Conservation (phyloP, 2,113 vertebrate species). For the Azemiops feae region DNA sequence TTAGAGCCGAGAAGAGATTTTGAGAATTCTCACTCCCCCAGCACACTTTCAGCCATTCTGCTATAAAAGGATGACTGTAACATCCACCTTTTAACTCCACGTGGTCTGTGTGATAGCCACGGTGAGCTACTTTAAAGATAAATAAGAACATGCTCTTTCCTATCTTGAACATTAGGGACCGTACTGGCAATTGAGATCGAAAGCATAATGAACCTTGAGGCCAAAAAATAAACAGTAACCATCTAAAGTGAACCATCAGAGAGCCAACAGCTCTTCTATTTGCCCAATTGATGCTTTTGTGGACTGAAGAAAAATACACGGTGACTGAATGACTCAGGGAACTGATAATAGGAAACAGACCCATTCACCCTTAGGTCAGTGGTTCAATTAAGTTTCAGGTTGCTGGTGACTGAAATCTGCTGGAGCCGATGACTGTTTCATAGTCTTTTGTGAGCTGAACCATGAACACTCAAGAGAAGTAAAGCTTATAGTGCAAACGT, state of each 20-base stretch:
- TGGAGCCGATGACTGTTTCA: conserved; percentile 27
- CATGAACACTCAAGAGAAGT: conserved; percentile 18
- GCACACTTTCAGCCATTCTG: not conserved
- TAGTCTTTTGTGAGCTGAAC: conserved; percentile 35
- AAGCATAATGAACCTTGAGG: conserved; percentile 15
- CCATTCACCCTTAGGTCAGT: conserved; percentile 32
- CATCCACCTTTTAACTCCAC: not conserved
- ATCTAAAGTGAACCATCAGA: conserved; percentile 20
- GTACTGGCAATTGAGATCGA: not conserved
- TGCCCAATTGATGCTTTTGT: conserved; percentile 28
- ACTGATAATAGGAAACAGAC: conserved; percentile 39
- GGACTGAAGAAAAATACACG: conserved; percentile 21
- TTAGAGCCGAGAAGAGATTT: not conserved
- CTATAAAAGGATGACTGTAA: not conserved
- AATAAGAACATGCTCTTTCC: not conserved
- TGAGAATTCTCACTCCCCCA: not conserved
- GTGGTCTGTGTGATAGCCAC: not conserved
- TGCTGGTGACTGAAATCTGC: conserved; percentile 30
- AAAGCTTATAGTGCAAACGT: conserved; percentile 5
- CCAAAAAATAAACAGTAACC: conserved; percentile 6
- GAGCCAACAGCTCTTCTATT: conserved; percentile 17
- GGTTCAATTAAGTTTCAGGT: conserved; percentile 40
- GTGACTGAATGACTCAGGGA: conserved; percentile 30
- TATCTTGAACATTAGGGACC: not conserved
- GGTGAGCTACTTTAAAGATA: not conserved